phyloP scores from a whole-genome alignment of 2,113 vertebrate genomes.

The Globicephala melas region DNA sequence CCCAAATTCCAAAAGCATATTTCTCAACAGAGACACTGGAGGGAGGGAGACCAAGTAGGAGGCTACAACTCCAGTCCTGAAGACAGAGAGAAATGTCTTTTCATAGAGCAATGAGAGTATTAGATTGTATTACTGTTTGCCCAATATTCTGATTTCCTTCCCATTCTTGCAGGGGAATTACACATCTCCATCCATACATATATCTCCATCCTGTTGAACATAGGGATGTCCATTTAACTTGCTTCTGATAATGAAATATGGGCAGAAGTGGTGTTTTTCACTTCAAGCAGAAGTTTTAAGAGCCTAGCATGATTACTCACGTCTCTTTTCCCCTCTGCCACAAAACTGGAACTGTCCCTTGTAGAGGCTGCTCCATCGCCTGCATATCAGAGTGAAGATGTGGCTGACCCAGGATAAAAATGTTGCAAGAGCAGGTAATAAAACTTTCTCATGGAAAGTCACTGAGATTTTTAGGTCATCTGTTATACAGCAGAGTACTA shows the following conservation, averaged over 20 bases:
- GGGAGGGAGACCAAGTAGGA: not conserved
- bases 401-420: too few species aligned
- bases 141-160: not conserved
- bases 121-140: not conserved
- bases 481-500: not conserved
- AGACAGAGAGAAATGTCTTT: not conserved
- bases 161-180: not conserved
- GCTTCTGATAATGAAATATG: not conserved
- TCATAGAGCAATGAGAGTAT: not conserved
- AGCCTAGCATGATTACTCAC: not conserved
- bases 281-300: not conserved
- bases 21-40: not conserved
- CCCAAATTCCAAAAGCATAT: not conserved
- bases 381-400: not conserved
- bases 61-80: not conserved
- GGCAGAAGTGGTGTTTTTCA: not conserved
- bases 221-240: not conserved
- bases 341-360: not conserved
- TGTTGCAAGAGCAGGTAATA: not conserved
- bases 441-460: not conserved
- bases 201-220: not conserved
- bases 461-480: not conserved
- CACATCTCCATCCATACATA: not conserved
- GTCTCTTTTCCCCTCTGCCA: not conserved
- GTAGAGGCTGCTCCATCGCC: not conserved